Conservation (phyloP, 2,797 vertebrate species). For the Chanos chanos region DNA sequence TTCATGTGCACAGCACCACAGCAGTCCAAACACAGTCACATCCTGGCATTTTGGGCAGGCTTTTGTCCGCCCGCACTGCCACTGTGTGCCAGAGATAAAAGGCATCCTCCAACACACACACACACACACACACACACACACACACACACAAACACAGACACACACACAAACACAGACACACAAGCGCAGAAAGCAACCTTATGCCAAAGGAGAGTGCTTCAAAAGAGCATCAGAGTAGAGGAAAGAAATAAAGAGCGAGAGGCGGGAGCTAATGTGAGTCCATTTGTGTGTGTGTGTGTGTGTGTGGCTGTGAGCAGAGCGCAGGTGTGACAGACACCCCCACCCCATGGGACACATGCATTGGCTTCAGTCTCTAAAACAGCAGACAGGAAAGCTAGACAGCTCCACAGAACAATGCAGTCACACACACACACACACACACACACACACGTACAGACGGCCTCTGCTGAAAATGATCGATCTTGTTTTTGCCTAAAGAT, state of each 20-base stretch:
- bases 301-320: neutral
- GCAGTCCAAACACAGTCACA: no score
- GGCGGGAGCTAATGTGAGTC: slow-evolving; percentile 26
- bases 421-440: neutral
- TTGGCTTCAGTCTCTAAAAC: slow-evolving; percentile 1
- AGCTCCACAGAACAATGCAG: no score
- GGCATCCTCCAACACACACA: no score
- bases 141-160: neutral
- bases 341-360: no score
- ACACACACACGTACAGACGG: neutral
- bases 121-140: neutral
- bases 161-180: neutral
- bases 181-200: slow-evolving; percentile 24
- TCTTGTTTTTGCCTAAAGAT: no score
- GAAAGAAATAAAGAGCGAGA: neutral
- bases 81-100: no score
- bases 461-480: no score
- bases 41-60: no score
- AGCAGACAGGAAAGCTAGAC: no score
- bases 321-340: slow-evolving; percentile 5
- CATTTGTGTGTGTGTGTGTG: neutral
- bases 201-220: slow-evolving; percentile 30
- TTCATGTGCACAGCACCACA: no score
- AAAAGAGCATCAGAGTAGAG: slow-evolving; percentile 20
- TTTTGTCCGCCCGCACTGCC: slow-evolving; percentile 4